A percentile compares a stretch with the other conserved stretches of the same genome.
Evolutionary conservation across 2,113 vertebrate genomes (phyloP).

Genomic region (Steatornis caripensis): DNA sequence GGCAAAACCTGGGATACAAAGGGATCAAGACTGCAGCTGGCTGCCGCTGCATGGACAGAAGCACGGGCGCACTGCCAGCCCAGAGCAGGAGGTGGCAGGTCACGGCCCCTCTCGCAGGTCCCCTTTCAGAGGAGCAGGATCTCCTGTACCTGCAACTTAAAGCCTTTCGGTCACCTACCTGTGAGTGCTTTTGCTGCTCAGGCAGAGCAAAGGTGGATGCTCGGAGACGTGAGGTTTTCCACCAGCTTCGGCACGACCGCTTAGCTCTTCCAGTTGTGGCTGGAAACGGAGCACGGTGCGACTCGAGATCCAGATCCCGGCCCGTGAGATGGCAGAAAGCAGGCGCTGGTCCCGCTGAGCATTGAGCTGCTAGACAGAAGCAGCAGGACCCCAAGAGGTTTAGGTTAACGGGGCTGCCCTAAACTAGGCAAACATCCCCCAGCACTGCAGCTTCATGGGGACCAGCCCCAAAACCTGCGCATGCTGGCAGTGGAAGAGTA

Average conservation of each 20-base stretch:
- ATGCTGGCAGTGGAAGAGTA: not conserved
- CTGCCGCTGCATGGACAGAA: not conserved
- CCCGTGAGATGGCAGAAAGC: not conserved
- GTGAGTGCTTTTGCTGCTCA: not conserved
- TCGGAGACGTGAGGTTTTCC: not conserved
- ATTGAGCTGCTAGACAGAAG: not conserved
- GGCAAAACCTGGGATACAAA: not conserved
- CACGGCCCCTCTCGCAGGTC: not conserved
- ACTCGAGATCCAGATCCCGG: rapidly evolving
- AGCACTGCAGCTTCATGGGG: not conserved
- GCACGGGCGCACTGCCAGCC: not conserved
- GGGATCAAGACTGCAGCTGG: not conserved
- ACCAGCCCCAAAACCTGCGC: not conserved
- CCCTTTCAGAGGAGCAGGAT: not conserved
- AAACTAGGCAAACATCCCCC: not conserved
- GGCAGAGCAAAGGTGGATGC: not conserved
- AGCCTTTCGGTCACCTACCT: not conserved
- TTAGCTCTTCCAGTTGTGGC: not conserved
- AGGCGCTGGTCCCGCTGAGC: not conserved
- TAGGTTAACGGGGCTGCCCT: not conserved
- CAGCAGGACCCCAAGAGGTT: not conserved
- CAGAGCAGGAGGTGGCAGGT: rapidly evolving
- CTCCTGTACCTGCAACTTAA: not conserved
- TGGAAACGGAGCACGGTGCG: rapidly evolving
- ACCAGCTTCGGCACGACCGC: not conserved